These are phyloP conservation scores for Poecilia velifera DNA, from an alignment of 2,797 vertebrate species.

Conservation along the genomic window DNA sequence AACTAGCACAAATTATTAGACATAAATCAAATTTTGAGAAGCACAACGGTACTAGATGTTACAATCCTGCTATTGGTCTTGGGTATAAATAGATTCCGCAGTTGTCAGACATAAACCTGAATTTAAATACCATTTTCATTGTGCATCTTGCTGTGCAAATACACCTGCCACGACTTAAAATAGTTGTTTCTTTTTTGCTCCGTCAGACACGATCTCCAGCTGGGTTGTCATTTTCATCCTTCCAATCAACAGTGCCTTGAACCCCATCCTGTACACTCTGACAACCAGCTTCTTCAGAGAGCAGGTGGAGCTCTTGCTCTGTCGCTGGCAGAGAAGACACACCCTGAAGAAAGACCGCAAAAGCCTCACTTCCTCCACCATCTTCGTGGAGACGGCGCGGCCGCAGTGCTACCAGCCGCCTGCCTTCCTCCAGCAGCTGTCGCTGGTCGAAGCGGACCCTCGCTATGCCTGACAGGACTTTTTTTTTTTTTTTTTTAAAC, in stretches of 20 bases:
- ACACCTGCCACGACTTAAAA: neutral
- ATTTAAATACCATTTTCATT: neutral
- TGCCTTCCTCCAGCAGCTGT: constrained; percentile 70
- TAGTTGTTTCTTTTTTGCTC: neutral
- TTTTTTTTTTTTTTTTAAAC: constrained; percentile 2
- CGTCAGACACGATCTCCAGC: constrained; percentile 81
- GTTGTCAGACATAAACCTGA: too few relatives aligned
- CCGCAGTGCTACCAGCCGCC: constrained; percentile 64
- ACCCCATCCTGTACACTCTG: constrained; percentile 85
- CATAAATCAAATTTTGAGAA: too few relatives aligned
- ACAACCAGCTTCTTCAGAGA: constrained; percentile 88
- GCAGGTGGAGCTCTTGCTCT: constrained; percentile 84
- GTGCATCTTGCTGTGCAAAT: neutral
- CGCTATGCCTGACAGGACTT: constrained; percentile 70
- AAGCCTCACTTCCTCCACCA: constrained; percentile 78
- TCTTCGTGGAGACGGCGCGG: constrained; percentile 68
- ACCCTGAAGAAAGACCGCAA: constrained; percentile 78
- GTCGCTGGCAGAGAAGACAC: constrained; percentile 77
- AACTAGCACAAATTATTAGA: too few relatives aligned
- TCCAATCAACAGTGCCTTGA: constrained; percentile 86
- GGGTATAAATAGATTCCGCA: too few relatives aligned
- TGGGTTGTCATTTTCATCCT: constrained; percentile 87
- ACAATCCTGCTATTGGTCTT: too few relatives aligned
- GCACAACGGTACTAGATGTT: too few relatives aligned
- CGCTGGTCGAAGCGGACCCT: constrained; percentile 63